These are phyloP conservation scores for Scaeva pyrastri DNA, from an alignment of 2,888 invertebrate genomes.

Conservation along the genomic window DNA sequence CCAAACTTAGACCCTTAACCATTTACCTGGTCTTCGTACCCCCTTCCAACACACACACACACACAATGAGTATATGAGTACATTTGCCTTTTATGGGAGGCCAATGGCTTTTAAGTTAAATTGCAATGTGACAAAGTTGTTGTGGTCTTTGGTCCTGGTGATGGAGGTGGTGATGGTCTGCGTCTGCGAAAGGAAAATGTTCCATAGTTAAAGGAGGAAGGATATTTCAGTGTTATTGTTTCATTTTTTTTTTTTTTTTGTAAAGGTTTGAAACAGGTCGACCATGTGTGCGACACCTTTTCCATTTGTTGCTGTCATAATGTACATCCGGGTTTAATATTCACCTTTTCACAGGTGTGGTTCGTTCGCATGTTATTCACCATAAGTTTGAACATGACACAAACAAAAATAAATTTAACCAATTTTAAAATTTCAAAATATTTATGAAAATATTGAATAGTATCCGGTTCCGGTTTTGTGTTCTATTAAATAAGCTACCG, in stretches of 20 bases:
- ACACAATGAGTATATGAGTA: conserved; percentile 27
- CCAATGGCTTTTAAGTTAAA: conserved; percentile 44
- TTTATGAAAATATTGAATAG: too few relatives aligned
- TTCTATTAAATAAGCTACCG: too few relatives aligned
- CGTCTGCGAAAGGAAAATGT: background rate
- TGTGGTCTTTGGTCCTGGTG: conserved; percentile 36
- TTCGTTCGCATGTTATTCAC: background rate
- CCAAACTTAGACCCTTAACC: background rate
- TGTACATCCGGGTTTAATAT: conserved; percentile 16
- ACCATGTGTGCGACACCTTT: conserved; percentile 37
- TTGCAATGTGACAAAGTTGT: conserved; percentile 48
- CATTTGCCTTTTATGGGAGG: conserved; percentile 7
- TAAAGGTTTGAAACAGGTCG: conserved; percentile 13
- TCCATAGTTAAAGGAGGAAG: background rate
- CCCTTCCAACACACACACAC: too few relatives aligned
- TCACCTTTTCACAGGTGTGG: conserved; percentile 15
- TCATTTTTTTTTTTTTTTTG: conserved; percentile 19
- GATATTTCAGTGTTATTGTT: conserved; percentile 36
- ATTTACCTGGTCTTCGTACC: background rate
- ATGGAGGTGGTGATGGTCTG: background rate
- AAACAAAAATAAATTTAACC: too few relatives aligned
- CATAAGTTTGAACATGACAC: too few relatives aligned
- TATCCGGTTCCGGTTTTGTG: too few relatives aligned
- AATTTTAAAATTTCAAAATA: too few relatives aligned
- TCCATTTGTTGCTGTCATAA: conserved; percentile 47